Percentiles rank a stretch among this genome's conserved stretches.
Evolutionary conservation across 2,113 vertebrate species (phyloP).

Genomic region (Pachyramphus minor): DNA sequence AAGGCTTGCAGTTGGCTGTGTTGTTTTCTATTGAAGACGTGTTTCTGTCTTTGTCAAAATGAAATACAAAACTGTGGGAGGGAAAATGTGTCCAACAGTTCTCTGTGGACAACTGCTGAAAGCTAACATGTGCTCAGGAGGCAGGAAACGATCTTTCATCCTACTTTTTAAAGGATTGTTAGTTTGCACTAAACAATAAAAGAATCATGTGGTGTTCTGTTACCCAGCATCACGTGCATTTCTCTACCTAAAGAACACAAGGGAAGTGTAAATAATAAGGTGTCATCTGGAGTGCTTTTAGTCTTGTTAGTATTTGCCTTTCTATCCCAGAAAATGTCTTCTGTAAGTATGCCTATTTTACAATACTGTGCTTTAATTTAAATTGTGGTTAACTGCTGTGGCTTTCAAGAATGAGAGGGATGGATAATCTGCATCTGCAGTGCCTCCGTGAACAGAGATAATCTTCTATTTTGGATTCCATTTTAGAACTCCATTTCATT

Average conservation of each 20-base stretch:
- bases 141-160: neutral
- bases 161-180: neutral
- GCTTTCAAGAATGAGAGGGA: neutral
- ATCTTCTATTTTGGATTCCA: neutral
- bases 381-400: neutral
- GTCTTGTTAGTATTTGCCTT: neutral
- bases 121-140: neutral
- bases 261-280: neutral
- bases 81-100: neutral
- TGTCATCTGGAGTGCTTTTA: neutral
- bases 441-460: neutral
- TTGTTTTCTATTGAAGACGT: neutral
- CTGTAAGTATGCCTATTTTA: neutral
- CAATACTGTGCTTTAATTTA: neutral
- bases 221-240: neutral
- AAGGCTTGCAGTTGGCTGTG: neutral
- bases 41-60: neutral
- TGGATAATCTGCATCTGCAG: neutral
- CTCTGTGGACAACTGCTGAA: neutral
- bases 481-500: neutral
- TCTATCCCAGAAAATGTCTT: neutral
- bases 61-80: neutral
- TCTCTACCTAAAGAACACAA: neutral
- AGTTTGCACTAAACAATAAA: neutral
- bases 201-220: neutral